Conservation (phyloP, 35 echinoderm and acorn worm species). For the Ptychodera flava region DNA sequence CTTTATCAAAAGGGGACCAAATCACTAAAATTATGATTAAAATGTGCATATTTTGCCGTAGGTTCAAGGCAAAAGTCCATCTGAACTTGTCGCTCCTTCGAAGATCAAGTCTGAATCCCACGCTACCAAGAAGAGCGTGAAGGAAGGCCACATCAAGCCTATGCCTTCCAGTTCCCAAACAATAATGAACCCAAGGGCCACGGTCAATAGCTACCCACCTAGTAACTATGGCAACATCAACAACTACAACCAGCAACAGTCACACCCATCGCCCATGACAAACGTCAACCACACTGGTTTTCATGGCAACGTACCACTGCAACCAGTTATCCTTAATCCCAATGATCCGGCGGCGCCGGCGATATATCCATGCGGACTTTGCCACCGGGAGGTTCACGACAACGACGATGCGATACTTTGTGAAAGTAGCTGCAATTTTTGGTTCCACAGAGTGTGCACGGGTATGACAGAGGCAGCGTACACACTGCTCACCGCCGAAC, state of each 20-base stretch:
- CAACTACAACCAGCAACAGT: slow-evolving; percentile 21
- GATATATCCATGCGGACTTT: slow-evolving; percentile 61
- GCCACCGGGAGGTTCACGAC: slow-evolving; percentile 71
- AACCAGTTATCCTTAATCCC: slow-evolving; percentile 48
- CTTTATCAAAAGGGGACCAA: no score
- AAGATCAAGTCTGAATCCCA: neutral
- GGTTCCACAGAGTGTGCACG: slow-evolving; percentile 81
- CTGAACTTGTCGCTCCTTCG: neutral
- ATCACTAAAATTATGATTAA: no score
- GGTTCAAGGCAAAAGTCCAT: neutral
- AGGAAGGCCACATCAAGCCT: slow-evolving; percentile 52
- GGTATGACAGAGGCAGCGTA: slow-evolving; percentile 75
- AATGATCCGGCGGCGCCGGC: slow-evolving; percentile 15
- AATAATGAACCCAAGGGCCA: slow-evolving; percentile 52
- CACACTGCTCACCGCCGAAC: slow-evolving; percentile 61
- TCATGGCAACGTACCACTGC: slow-evolving; percentile 43
- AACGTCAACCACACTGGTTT: slow-evolving; percentile 31
- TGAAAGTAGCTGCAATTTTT: slow-evolving; percentile 73
- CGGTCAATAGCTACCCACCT: slow-evolving; percentile 58
- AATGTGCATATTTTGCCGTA: neutral
- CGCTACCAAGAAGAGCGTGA: slow-evolving; percentile 51
- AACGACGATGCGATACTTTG: slow-evolving; percentile 59
- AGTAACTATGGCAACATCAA: slow-evolving; percentile 57
- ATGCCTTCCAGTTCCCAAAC: slow-evolving; percentile 57
- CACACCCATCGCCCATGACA: slow-evolving; percentile 23